These are phyloP conservation scores for Augochlora pura DNA, from an alignment of 1,140 invertebrate genomes.

Conservation along the genomic window DNA sequence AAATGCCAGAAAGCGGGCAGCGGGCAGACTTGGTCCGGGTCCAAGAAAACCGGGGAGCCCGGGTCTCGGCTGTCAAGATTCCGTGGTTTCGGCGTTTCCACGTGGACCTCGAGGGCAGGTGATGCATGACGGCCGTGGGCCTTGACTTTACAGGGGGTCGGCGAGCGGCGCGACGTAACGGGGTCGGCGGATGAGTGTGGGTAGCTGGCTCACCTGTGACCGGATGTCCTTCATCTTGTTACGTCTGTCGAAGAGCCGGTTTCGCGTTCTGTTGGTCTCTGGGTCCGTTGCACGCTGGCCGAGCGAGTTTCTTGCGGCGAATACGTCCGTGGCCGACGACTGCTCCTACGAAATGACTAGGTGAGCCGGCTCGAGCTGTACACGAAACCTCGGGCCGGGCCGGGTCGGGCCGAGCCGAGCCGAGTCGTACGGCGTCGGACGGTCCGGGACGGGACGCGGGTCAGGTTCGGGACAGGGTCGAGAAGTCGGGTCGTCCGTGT, in stretches of 20 bases:
- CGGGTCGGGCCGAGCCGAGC: neutral
- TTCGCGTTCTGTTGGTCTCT: conserved; percentile 1
- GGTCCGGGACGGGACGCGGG: neutral
- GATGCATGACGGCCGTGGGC: neutral
- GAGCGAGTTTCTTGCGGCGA: conserved; percentile 9
- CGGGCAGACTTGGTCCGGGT: too few relatives aligned
- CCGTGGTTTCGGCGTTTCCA: conserved; percentile 4
- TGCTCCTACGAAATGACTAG: conserved; percentile 57
- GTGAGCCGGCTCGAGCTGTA: conserved; percentile 24
- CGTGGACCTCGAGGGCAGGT: neutral
- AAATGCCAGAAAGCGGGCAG: too few relatives aligned
- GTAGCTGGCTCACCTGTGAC: conserved; percentile 57
- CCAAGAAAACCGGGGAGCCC: too few relatives aligned
- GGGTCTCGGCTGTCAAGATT: neutral
- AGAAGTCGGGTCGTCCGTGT: too few relatives aligned
- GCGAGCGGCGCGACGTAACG: neutral
- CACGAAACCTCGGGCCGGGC: neutral
- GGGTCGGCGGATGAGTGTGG: neutral
- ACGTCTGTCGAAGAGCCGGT: conserved; percentile 19
- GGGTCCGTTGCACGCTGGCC: conserved; percentile 18
- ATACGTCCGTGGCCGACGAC: conserved; percentile 52
- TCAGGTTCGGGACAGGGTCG: too few relatives aligned
- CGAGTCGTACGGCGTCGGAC: conserved; percentile 13
- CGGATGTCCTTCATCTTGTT: conserved; percentile 65
- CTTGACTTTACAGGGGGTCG: conserved; percentile 31